Evolutionary conservation across 1,140 invertebrate species (phyloP).

Genomic region (Diabrotica virgifera): DNA sequence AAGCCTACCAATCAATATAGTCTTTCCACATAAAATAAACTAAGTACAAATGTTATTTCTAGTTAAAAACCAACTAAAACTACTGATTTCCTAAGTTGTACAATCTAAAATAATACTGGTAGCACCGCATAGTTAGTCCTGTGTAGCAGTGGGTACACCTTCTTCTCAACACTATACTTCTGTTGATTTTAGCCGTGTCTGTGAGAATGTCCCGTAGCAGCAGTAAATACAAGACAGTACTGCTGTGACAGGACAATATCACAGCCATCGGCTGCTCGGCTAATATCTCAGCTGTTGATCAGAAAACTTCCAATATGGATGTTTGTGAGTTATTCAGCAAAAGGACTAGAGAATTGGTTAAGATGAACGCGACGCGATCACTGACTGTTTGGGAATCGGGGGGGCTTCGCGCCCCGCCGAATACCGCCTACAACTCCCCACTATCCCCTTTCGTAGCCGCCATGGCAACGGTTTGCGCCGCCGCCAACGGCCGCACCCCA

Average conservation of each 20-base stretch:
- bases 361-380: slow-evolving; percentile 31
- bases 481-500: slow-evolving; percentile 34
- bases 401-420: slow-evolving; percentile 38
- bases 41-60: neutral
- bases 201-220: slow-evolving; percentile 82
- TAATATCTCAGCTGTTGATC: slow-evolving; percentile 7
- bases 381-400: slow-evolving; percentile 37
- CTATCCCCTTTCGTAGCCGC: slow-evolving; percentile 34
- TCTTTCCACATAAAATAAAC: neutral
- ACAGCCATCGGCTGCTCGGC: slow-evolving; percentile 55
- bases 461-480: slow-evolving; percentile 39
- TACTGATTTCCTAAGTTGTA: neutral
- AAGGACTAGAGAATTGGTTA: slow-evolving; percentile 10
- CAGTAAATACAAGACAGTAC: slow-evolving; percentile 76
- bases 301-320: slow-evolving; percentile 33
- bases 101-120: neutral
- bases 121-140: slow-evolving; percentile 12
- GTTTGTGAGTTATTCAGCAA: slow-evolving; percentile 34
- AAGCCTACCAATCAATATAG: slow-evolving; percentile 2
- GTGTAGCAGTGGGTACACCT: slow-evolving; percentile 6
- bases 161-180: slow-evolving; percentile 8
- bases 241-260: slow-evolving; percentile 96
- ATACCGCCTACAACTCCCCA: slow-evolving; percentile 17
- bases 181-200: slow-evolving; percentile 41
- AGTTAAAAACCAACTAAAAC: neutral